Evolutionary conservation across 2,888 invertebrate species (phyloP), one percentile per base, ranked within the genome.

Genomic region (Pecten maximus): DNA sequence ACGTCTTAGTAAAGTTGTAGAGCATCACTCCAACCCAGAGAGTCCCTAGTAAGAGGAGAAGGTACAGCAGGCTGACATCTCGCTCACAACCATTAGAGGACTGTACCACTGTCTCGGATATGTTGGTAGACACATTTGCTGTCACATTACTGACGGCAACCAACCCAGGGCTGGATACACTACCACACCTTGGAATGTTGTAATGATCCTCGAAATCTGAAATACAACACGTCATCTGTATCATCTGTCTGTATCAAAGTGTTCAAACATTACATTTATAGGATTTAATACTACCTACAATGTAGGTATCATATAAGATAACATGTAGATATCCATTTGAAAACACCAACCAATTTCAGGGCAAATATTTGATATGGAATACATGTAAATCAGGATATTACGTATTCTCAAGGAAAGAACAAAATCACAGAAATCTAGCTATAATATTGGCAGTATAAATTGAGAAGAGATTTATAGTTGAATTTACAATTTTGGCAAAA

Each of bases 1-100:
- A 97, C 97, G 97, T 97, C 95, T 97, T 97, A 92, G 97, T 97
- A 95, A 97, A 97, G 95, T 97, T 97, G 96, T 97, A 97, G 54
- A 98, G 96, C 39, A 97, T 97, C 16, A 97, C 97, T 23, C 97
- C 97, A 19, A 98, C 95, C 97, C 97, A 97, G 16, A 97, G 96
- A 0, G 97, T 97, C 90, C 97, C 97, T 86, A 97, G 96, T 96
- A 97, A 97, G 90, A 97, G 97, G 89, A 97, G 95, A 89, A 97
- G 96, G 95, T 97, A 97, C 86, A 97, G 97, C 89, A 97, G 96
- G 94, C 97, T 97, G 90, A 97, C 97, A 93, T 97, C 97, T 54
- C 97, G 95, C 91, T 96, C 96, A 95, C 97, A 97, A 0, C 40
- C 90, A 89, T 28, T 89, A 6, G 28, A 15, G 16, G 39, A 19